These are phyloP conservation scores for Neoitamus cyanurus DNA, from an alignment of 2,888 invertebrate species.

Conservation along the genomic window DNA sequence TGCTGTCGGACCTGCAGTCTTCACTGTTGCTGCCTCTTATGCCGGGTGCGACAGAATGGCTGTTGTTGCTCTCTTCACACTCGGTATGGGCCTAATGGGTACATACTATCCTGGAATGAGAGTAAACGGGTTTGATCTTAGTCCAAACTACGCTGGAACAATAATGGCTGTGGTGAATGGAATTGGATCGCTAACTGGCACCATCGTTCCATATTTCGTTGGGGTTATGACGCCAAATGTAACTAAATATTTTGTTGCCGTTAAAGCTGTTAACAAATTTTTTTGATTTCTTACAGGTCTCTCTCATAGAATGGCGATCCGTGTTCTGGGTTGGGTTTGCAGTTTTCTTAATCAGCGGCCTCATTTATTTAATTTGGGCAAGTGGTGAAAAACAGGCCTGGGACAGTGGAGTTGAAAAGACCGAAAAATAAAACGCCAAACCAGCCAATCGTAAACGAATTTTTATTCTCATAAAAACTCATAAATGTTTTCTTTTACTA, in stretches of 20 bases:
- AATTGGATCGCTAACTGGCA: conserved; percentile 75
- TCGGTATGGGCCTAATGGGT: conserved; percentile 78
- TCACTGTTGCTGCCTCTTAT: conserved; percentile 76
- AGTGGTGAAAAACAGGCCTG: conserved; percentile 81
- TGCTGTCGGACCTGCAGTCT: conserved; percentile 75
- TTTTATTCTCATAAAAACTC: no score
- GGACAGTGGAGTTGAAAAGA: conserved; percentile 69
- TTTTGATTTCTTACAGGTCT: conserved; percentile 66
- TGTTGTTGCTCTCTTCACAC: conserved; percentile 73
- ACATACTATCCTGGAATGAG: conserved; percentile 78
- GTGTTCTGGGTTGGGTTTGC: conserved; percentile 85
- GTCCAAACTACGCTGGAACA: conserved; percentile 74
- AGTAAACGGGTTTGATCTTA: conserved; percentile 74
- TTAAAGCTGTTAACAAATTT: not conserved
- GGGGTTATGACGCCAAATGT: conserved; percentile 73
- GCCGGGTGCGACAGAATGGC: conserved; percentile 73
- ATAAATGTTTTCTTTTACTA: no score
- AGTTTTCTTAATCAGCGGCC: conserved; percentile 75
- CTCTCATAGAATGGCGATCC: conserved; percentile 76
- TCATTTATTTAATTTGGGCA: conserved; percentile 76
- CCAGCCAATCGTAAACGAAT: no score
- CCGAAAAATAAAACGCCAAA: conserved; percentile 47
- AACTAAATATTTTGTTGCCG: conserved; percentile 59
- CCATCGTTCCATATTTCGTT: conserved; percentile 75
- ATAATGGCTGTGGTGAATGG: conserved; percentile 77